Evolutionary conservation across 2,888 invertebrate genomes (phyloP), one percentile per base, ranked within the genome.

Genomic region (Eupithecia inturbata): DNA sequence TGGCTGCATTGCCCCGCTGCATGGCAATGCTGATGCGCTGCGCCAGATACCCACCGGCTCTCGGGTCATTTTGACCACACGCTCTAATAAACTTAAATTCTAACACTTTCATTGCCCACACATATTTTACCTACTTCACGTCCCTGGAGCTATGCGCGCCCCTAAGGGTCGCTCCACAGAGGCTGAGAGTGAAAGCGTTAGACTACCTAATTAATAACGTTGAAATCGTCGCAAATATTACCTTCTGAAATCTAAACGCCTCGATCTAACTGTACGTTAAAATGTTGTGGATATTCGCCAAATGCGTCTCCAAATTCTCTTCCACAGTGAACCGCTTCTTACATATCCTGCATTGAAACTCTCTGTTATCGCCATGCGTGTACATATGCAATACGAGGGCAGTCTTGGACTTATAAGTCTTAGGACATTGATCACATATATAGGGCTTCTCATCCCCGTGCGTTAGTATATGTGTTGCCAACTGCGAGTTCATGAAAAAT

Each of bases 241-340:
- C 68, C 63, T 70, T 67, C n/a, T n/a, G n/a, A n/a, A n/a, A n/a
- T n/a, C n/a, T 3, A 22, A 10, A 16, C 22, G 22, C n/a, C n/a
- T n/a, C n/a, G n/a, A n/a, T n/a, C n/a, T 28, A 7, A 14, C 16
- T 28, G 45, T n/a, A 26, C 28, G 26, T 5, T 19, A 12, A 7
- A 67, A 62, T 28, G 10, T 63, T 16, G 66, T 74, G 74, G 26
- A 67, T n/a, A 9, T 41, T 63, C 31, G 63, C 26, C 68, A 74
- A 45, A 68, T 74, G 74, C 9, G 41, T 31, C 10, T 53, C 39
- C 26, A 74, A 33, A 36, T 74, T 74, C 3, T 74, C 63, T n/a
- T 57, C 39, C 9, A 31, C 10, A 12, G 19, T 22, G 5, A 68
- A 74, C 0, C 31, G 39, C 26, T 71, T 74, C 7, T n/a, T 63